phyloP scores from a whole-genome alignment of 2,888 invertebrate genomes.

The Xylota sylvarum region DNA sequence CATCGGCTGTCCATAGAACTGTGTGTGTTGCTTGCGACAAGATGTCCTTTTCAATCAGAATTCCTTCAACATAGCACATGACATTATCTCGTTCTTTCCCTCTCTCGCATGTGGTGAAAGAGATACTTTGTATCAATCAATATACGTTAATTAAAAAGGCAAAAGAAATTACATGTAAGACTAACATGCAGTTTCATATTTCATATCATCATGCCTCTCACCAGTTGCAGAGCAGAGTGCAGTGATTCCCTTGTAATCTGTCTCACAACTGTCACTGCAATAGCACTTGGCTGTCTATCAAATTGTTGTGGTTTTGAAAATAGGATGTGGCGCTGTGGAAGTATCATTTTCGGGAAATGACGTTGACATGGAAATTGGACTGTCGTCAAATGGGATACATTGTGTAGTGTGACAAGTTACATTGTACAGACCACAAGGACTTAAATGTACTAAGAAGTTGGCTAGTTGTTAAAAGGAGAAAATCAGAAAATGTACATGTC shows the following conservation, averaged over 20 bases:
- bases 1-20: constrained; percentile 27
- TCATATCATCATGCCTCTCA: constrained; percentile 46
- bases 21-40: constrained; percentile 38
- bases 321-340: background rate
- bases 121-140: constrained; percentile 46
- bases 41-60: constrained; percentile 70
- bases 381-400: constrained; percentile 14
- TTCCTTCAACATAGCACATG: constrained; percentile 53
- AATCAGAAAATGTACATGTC: no score
- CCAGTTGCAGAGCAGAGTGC: constrained; percentile 7
- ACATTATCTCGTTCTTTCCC: constrained; percentile 41
- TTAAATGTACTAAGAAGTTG: no score
- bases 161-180: constrained; percentile 42
- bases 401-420: background rate
- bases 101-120: background rate
- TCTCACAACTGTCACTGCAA: constrained; percentile 53
- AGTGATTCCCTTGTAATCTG: constrained; percentile 43
- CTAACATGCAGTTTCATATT: constrained; percentile 62
- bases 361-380: constrained; percentile 17
- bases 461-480: no score
- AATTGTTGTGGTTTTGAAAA: constrained; percentile 52
- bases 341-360: constrained; percentile 30
- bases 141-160: constrained; percentile 60
- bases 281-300: constrained; percentile 63
- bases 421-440: no score